Percentiles rank a stretch among this genome's conserved stretches.
Evolutionary conservation across 2,113 vertebrate species (phyloP).

Genomic region (Tyrannus savana): DNA sequence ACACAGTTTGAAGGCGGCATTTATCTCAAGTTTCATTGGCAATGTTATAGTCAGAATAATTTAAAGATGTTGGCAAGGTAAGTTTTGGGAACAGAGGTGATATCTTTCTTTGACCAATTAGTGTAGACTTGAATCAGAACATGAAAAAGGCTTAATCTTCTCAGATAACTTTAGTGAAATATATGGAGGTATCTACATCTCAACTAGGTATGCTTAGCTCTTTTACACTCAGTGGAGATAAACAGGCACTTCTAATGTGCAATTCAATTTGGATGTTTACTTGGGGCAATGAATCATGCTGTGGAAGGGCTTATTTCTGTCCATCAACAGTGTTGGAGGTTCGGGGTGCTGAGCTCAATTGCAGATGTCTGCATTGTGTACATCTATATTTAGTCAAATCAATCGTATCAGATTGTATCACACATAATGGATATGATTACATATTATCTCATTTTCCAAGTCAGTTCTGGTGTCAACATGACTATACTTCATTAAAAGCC

Average conservation of each 20-base stretch:
- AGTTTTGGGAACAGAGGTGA: not conserved
- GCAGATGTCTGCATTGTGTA: slow-evolving; percentile 58
- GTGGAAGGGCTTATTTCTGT: slow-evolving; percentile 42
- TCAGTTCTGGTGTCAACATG: slow-evolving; percentile 29
- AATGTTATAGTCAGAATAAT: not conserved
- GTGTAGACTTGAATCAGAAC: not conserved
- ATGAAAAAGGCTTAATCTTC: not conserved
- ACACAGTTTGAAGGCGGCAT: not conserved
- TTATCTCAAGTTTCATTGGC: not conserved
- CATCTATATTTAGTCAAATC: slow-evolving; percentile 49
- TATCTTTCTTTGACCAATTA: not conserved
- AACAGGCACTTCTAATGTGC: not conserved
- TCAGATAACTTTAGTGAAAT: not conserved
- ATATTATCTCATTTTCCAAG: slow-evolving; percentile 30
- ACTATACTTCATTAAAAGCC: not conserved
- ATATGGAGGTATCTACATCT: not conserved
- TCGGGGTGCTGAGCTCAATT: not conserved
- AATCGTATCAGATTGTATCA: slow-evolving; percentile 49
- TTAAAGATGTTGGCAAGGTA: not conserved
- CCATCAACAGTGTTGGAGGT: not conserved
- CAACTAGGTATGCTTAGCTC: not conserved
- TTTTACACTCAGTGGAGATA: not conserved
- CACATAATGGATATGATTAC: slow-evolving; percentile 57
- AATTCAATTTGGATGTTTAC: not conserved
- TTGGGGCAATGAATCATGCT: not conserved